Evolutionary conservation across 2,797 vertebrate genomes (phyloP).

Genomic region (Tokudaia muenninki): DNA sequence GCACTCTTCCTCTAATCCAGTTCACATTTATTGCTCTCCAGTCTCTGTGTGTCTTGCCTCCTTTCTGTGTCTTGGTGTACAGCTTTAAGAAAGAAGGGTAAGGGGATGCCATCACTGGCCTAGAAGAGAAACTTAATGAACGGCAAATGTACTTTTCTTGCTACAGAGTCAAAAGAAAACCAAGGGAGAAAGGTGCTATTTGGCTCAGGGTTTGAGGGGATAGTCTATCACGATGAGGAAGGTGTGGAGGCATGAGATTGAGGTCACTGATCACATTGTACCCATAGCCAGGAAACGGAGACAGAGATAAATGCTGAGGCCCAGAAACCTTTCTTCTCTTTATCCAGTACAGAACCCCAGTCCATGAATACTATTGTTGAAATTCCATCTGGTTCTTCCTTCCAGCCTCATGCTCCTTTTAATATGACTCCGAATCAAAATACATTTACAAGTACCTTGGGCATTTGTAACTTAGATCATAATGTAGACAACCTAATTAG

Average conservation of each 20-base stretch:
- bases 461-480: not conserved
- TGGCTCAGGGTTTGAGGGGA: not conserved
- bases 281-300: not conserved
- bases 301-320: not conserved
- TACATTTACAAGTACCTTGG: not conserved
- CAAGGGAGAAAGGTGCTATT: not conserved
- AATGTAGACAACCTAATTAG: not conserved
- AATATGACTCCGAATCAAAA: not conserved
- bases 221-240: not conserved
- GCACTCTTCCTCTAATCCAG: not conserved
- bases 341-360: no score
- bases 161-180: not conserved
- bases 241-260: no score
- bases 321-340: not conserved
- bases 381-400: not conserved
- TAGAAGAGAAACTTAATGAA: not conserved
- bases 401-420: not conserved
- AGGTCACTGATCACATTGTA: not conserved
- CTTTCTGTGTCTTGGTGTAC: not conserved
- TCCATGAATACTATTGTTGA: not conserved
- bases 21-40: not conserved
- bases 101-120: no score
- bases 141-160: not conserved
- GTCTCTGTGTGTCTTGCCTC: not conserved
- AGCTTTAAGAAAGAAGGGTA: not conserved